Percentiles rank a stretch among this genome's conserved stretches.
Conservation (phyloP, 2,797 vertebrate genomes). For the Rhinichthys osculus region DNA sequence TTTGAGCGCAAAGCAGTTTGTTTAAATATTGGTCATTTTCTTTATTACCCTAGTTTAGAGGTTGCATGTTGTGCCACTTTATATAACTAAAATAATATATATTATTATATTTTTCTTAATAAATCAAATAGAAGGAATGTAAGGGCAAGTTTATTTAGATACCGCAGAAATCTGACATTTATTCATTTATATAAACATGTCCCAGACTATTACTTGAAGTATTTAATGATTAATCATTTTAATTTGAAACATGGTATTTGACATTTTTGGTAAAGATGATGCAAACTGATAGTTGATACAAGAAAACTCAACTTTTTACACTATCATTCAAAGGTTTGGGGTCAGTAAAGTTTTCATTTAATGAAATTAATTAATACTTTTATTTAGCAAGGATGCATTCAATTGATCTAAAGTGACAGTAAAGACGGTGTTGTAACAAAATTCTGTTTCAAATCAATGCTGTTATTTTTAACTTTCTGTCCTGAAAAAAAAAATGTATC, state of each 20-base stretch:
- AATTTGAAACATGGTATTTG: not conserved
- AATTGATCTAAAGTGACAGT: not conserved
- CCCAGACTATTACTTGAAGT: constrained; percentile 5
- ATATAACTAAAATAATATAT: constrained; percentile 17
- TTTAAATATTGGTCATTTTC: constrained; percentile 40
- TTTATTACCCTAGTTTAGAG: constrained; percentile 28
- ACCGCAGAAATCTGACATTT: not conserved
- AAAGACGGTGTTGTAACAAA: not conserved
- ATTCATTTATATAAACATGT: constrained; percentile 8
- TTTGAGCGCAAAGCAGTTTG: constrained; percentile 25
- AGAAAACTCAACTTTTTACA: not conserved
- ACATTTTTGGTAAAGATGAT: not conserved
- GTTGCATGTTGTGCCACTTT: constrained; percentile 44
- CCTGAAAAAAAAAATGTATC: not conserved
- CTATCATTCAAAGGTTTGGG: not conserved
- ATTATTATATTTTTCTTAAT: constrained; percentile 42
- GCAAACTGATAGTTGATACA: not conserved
- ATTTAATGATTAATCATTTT: not conserved
- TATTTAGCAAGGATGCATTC: not conserved
- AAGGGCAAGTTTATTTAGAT: constrained; percentile 31
- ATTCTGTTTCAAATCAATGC: not conserved
- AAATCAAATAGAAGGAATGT: not conserved
- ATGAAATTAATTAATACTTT: not conserved
- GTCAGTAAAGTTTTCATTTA: not conserved
- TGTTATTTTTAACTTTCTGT: not conserved